These are phyloP conservation scores for Sprattus sprattus DNA, from an alignment of 2,113 vertebrate genomes.

Conservation along the genomic window DNA sequence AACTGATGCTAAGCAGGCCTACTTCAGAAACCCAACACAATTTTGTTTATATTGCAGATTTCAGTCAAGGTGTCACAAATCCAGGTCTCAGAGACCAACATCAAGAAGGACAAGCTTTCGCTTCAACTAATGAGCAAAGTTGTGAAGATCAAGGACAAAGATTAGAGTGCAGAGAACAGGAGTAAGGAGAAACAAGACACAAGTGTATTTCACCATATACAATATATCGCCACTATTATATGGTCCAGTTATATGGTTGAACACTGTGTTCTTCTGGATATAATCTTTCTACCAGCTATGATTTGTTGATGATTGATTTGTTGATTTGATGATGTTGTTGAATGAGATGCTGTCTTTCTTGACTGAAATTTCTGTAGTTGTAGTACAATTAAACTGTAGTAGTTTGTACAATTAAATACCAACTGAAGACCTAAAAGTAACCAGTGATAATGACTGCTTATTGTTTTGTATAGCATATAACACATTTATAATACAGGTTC, in stretches of 20 bases:
- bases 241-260: background rate
- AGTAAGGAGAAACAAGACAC: constrained; percentile 16
- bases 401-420: background rate
- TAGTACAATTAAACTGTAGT: background rate
- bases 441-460: background rate
- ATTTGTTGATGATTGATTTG: no score
- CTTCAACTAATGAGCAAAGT: background rate
- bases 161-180: background rate
- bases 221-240: background rate
- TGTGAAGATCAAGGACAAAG: background rate
- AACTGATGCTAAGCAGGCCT: background rate
- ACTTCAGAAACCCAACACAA: background rate
- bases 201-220: constrained; percentile 17
- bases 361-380: background rate
- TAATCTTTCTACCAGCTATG: background rate
- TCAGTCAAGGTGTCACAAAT: background rate
- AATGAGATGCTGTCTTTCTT: background rate
- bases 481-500: background rate
- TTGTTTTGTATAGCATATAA: background rate
- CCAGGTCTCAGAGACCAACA: background rate
- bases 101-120: background rate
- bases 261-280: background rate
- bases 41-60: background rate
- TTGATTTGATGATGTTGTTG: no score
- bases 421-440: background rate